Percentiles rank a stretch among this genome's conserved stretches.
Conservation (phyloP, 2,113 vertebrate species). For the Pachypanchax playfairii region DNA sequence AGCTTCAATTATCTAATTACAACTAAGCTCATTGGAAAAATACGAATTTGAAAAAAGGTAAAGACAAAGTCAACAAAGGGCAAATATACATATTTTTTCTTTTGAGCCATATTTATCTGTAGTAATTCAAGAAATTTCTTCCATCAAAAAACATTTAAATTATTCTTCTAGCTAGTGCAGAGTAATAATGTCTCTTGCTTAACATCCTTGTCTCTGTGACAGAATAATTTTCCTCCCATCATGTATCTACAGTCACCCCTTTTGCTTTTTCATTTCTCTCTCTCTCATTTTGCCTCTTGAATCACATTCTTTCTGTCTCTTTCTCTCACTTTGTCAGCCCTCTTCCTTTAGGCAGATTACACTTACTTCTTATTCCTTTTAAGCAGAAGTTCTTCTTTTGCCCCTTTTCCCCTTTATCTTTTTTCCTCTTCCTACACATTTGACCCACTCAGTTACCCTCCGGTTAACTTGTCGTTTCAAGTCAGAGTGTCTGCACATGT, state of each 20-base stretch:
- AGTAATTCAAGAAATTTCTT: no score
- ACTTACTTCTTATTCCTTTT: conserved; percentile 31
- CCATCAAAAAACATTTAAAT: no score
- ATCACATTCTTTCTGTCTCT: conserved; percentile 17
- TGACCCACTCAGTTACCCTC: conserved; percentile 55
- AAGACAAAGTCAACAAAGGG: no score
- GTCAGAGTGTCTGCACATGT: conserved; percentile 4
- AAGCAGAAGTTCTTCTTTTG: conserved; percentile 28
- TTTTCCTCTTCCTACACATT: conserved; percentile 39
- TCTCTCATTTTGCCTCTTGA: conserved; percentile 14
- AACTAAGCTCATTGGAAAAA: no score
- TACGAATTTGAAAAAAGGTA: no score
- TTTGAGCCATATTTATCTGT: no score
- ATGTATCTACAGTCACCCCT: background rate
- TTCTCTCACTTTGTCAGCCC: conserved; percentile 5
- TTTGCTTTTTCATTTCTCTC: conserved; percentile 4
- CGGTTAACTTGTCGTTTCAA: conserved; percentile 47
- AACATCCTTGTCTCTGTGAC: background rate
- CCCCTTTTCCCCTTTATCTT: conserved; percentile 26
- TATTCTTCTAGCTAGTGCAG: no score
- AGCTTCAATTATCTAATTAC: no score
- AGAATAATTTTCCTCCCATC: background rate
- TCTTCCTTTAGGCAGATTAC: conserved; percentile 33
- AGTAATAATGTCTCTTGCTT: background rate
- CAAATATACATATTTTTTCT: no score